Percentiles rank a stretch among this genome's conserved stretches.
Conservation (phyloP, 2,888 invertebrate genomes). For the Deilephila porcellus region DNA sequence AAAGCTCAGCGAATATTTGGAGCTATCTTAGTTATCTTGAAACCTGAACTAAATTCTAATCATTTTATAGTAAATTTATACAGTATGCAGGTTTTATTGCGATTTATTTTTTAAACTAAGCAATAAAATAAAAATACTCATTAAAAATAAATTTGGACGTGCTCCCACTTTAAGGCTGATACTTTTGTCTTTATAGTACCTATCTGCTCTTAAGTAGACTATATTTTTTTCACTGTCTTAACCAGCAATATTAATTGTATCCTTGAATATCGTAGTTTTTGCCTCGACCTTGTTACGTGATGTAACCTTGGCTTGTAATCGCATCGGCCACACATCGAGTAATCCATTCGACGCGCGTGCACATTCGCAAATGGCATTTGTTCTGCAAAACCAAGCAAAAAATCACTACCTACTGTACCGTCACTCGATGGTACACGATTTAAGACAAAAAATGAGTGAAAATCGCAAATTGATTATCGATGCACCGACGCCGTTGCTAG, state of each 20-base stretch:
- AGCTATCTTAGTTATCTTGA: too few species aligned
- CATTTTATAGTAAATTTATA: too few species aligned
- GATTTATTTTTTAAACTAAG: too few species aligned
- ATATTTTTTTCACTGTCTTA: too few species aligned
- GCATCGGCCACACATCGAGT: conserved; percentile 4
- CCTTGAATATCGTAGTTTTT: conserved; percentile 3
- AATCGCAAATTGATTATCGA: conserved; percentile 21
- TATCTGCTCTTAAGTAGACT: too few species aligned
- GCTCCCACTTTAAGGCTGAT: too few species aligned
- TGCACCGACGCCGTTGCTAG: background rate
- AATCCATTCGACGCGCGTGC: conserved; percentile 22
- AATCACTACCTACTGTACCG: background rate
- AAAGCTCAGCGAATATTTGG: too few species aligned
- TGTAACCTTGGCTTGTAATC: conserved; percentile 19
- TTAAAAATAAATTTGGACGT: too few species aligned
- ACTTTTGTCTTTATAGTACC: too few species aligned
- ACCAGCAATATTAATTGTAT: background rate
- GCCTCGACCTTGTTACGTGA: conserved; percentile 6
- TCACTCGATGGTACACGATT: conserved; percentile 15
- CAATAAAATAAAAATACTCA: too few species aligned
- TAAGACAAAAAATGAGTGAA: conserved; percentile 4
- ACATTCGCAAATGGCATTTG: conserved; percentile 19
- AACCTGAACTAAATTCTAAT: too few species aligned
- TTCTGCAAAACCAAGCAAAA: conserved; percentile 7
- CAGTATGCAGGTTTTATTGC: too few species aligned